These are phyloP conservation scores for Eilema depressum DNA, from an alignment of 2,888 invertebrate genomes.

Conservation along the genomic window DNA sequence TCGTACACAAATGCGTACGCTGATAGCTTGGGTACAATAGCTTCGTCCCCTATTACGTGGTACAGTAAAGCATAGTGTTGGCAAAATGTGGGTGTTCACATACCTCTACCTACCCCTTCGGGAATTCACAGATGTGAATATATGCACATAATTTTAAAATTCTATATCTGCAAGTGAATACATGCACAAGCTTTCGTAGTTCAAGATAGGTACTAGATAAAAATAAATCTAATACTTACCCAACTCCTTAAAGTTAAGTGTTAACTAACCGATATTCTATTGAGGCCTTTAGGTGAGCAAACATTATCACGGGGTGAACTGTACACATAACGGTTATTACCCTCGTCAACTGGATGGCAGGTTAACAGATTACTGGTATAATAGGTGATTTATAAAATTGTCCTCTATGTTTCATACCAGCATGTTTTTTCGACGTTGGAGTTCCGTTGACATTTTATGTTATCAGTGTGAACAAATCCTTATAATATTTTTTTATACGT, in stretches of 20 bases:
- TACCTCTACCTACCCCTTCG: no score
- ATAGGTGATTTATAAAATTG: constrained; percentile 27
- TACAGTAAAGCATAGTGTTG: no score
- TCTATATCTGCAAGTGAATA: no score
- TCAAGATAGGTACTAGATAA: no score
- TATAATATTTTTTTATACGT: no score
- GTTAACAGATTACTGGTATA: constrained; percentile 41
- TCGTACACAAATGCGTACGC: no score
- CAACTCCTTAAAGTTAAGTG: not conserved
- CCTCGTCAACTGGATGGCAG: constrained; percentile 40
- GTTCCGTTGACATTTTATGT: not conserved
- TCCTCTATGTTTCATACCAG: not conserved
- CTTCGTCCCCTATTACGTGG: no score
- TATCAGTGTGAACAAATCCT: not conserved
- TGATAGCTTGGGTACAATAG: no score
- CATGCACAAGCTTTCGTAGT: no score
- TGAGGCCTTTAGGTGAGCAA: constrained; percentile 12
- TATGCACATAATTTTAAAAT: no score
- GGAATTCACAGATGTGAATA: no score
- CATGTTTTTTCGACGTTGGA: not conserved
- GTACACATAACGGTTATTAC: constrained; percentile 52
- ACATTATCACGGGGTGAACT: constrained; percentile 40
- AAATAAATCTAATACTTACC: not conserved
- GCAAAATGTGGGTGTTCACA: no score
- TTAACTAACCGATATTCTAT: not conserved